These are phyloP conservation scores for Elephas maximus DNA, from an alignment of 2,113 vertebrate genomes.

Conservation along the genomic window DNA sequence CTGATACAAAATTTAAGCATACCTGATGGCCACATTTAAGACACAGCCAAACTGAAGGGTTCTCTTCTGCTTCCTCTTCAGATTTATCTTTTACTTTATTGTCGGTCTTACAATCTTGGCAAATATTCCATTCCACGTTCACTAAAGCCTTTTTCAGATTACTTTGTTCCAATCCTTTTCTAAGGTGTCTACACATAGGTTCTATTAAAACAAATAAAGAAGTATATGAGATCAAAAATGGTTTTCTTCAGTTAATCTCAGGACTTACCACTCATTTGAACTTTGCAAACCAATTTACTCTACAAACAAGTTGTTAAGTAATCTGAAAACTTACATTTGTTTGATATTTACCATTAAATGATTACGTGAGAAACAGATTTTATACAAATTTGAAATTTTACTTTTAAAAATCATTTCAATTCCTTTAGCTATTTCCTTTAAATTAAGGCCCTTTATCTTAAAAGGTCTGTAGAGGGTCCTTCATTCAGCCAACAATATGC, in stretches of 20 bases:
- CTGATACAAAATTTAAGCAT: conserved; percentile 64
- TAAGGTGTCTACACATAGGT: conserved; percentile 92
- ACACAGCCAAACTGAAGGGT: conserved; percentile 93
- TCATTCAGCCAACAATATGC: background rate
- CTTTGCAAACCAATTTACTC: conserved; percentile 8
- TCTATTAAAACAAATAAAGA: conserved; percentile 85
- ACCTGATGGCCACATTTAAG: conserved; percentile 98
- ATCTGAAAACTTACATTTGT: background rate
- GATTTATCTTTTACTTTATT: conserved; percentile 83
- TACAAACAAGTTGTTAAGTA: background rate
- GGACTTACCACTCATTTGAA: background rate
- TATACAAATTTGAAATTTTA: conserved; percentile 48
- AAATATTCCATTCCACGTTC: conserved; percentile 90
- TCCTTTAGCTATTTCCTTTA: conserved; percentile 11
- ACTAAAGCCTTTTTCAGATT: conserved; percentile 91
- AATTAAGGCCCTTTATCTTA: background rate
- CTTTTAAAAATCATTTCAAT: conserved; percentile 13
- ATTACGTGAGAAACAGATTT: background rate
- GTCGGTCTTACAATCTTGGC: conserved; percentile 93
- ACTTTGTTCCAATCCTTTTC: conserved; percentile 94
- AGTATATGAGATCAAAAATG: background rate
- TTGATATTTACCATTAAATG: background rate
- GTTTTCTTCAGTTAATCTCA: conserved; percentile 13
- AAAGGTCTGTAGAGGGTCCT: background rate
- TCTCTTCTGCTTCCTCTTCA: conserved; percentile 86